phyloP scores from a whole-genome alignment of 2,888 invertebrate species.

The Rotaria socialis region DNA sequence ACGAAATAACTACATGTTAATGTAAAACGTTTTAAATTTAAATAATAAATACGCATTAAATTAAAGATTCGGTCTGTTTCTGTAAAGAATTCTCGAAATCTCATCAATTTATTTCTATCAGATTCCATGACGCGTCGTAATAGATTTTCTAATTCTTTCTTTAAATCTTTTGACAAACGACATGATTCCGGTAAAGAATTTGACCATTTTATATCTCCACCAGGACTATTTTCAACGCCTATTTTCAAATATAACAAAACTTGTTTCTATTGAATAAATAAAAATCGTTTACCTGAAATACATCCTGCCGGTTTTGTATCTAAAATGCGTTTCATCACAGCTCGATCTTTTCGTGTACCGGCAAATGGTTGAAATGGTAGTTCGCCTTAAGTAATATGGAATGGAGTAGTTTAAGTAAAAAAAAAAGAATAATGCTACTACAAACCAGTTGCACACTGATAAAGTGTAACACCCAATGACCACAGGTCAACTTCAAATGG shows the following conservation, averaged over 20 bases:
- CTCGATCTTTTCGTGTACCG: conserved; percentile 35
- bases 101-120: conserved; percentile 8
- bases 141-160: neutral
- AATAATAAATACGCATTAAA: neutral
- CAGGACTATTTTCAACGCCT: neutral
- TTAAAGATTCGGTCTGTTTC: neutral
- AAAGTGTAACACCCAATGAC: conserved; percentile 86
- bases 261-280: neutral
- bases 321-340: neutral
- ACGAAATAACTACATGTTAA: conserved; percentile 22
- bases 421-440: neutral
- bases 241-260: neutral
- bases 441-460: conserved; percentile 86
- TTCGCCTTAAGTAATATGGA: neutral
- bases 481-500: conserved; percentile 76
- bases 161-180: conserved; percentile 7
- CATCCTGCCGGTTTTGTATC: neutral
- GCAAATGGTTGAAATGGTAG: conserved; percentile 20
- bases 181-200: conserved; percentile 30
- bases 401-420: neutral
- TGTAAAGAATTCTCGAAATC: conserved; percentile 2
- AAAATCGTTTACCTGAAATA: neutral
- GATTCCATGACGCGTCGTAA: conserved; percentile 22
- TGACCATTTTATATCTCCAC: neutral
- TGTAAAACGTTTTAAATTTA: conserved; percentile 18